Conservation (phyloP, 2,888 invertebrate genomes). For the Aspidiotus destructor region DNA sequence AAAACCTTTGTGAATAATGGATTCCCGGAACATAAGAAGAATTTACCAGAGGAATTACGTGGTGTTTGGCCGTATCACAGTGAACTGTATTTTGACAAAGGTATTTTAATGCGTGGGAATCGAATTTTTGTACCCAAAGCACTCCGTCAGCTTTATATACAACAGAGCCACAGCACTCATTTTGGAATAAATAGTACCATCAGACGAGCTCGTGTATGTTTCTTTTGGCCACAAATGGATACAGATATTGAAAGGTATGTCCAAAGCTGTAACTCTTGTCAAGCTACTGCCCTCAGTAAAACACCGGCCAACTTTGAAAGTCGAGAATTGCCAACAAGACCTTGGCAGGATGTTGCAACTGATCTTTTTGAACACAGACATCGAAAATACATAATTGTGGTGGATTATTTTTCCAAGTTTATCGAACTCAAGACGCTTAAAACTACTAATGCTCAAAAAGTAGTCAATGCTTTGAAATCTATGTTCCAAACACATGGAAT, state of each 20-base stretch:
- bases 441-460: neutral
- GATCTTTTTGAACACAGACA: neutral
- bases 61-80: neutral
- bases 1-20: neutral
- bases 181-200: neutral
- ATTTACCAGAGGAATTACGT: neutral
- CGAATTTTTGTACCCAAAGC: neutral
- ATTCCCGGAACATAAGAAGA: neutral
- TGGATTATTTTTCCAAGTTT: constrained; percentile 1
- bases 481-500: neutral
- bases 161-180: neutral
- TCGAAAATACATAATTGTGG: neutral
- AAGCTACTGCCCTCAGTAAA: neutral
- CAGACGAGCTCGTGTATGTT: neutral
- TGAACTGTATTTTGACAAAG: neutral
- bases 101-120: neutral
- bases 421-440: neutral
- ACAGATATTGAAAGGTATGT: neutral
- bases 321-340: neutral
- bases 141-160: neutral
- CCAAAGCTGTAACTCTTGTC: neutral
- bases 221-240: neutral
- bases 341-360: neutral
- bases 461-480: neutral
- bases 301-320: neutral